A percentile compares a stretch with the other conserved stretches of the same genome.
Conservation (phyloP, 2,113 vertebrate species). For the Macaca nemestrina region DNA sequence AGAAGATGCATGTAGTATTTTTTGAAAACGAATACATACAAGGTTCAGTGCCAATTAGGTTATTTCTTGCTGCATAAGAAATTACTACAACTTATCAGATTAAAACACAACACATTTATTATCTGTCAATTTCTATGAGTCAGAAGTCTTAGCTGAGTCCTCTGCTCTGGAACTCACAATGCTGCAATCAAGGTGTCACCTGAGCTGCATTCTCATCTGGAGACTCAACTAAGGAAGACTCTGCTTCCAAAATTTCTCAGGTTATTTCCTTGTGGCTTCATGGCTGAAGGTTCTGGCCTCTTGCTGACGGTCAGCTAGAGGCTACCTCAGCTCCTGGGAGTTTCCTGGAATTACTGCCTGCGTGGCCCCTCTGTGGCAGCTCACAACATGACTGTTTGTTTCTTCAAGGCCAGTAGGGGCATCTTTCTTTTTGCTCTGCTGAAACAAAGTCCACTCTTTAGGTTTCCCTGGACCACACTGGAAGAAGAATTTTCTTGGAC, state of each 20-base stretch:
- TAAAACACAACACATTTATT: not conserved
- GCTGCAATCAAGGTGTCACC: not conserved
- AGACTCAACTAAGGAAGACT: not conserved
- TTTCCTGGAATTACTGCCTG: accelerated
- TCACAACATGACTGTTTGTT: not conserved
- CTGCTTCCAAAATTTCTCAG: not conserved
- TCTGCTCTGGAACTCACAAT: not conserved
- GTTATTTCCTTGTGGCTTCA: not conserved
- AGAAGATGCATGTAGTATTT: not conserved
- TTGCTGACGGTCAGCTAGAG: not conserved
- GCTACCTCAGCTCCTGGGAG: not conserved
- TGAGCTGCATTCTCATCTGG: not conserved
- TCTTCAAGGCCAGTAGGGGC: not conserved
- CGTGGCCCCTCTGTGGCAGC: not conserved
- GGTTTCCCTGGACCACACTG: too few relatives aligned
- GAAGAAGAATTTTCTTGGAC: too few relatives aligned
- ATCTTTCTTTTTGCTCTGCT: not conserved
- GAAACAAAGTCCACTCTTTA: not conserved
- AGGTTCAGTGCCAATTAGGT: not conserved
- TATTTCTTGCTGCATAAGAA: not conserved
- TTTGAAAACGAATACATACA: not conserved
- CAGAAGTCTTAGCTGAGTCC: not conserved
- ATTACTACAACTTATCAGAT: not conserved
- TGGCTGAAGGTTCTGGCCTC: not conserved
- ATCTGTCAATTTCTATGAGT: not conserved